Conservation (phyloP, 2,797 vertebrate genomes). For the Hippoglossus hippoglossus region DNA sequence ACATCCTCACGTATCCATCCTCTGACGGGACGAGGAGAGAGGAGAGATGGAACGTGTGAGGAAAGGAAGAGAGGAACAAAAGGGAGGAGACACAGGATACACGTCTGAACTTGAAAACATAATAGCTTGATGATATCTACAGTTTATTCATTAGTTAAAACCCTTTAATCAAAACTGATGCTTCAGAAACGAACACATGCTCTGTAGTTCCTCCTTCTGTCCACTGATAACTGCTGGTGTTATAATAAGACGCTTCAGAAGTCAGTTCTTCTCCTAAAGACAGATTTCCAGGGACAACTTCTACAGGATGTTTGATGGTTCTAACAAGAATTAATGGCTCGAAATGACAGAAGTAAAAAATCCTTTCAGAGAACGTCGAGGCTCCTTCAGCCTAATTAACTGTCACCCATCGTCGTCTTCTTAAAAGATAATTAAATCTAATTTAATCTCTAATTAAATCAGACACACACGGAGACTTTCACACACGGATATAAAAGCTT, state of each 20-base stretch:
- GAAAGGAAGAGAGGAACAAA: not conserved
- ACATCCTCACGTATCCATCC: constrained; percentile 93
- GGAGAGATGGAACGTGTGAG: not conserved
- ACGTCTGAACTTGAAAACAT: too few species aligned
- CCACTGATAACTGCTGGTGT: not conserved
- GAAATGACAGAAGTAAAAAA: constrained; percentile 3
- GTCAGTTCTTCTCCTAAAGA: not conserved
- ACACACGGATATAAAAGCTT: constrained; percentile 8
- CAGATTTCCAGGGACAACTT: not conserved
- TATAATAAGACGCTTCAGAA: not conserved
- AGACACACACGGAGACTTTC: not conserved
- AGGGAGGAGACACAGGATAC: not conserved
- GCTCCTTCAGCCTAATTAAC: constrained; percentile 19
- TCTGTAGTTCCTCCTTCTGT: not conserved
- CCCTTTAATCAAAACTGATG: too few species aligned
- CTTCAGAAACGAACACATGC: too few species aligned
- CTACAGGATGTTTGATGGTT: not conserved
- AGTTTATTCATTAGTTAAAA: too few species aligned
- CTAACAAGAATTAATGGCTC: not conserved
- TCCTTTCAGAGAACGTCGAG: not conserved
- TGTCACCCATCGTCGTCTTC: constrained; percentile 19
- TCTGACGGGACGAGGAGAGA: constrained; percentile 74
- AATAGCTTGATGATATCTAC: too few species aligned
- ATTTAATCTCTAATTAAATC: too few species aligned
- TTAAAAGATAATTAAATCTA: constrained; percentile 3